Evolutionary conservation across 2,888 invertebrate genomes (phyloP), one percentile per base, ranked within the genome.

Genomic region (Lymantria monacha): DNA sequence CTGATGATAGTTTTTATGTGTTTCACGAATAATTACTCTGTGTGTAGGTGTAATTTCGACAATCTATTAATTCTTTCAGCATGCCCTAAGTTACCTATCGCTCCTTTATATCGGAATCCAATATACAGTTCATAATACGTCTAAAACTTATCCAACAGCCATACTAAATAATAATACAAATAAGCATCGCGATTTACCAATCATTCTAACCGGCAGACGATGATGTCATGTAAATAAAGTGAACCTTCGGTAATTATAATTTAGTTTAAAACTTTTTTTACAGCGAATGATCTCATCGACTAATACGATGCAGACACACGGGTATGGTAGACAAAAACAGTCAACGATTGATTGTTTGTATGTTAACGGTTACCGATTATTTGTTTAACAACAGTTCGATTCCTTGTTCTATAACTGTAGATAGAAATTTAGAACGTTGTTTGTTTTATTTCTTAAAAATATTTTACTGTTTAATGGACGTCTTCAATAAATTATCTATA

Each of bases 331-430:
- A 46, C 43, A 51, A 53, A 61, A 67, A 56, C 40, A 47, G 46
- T 58, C 53, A 63, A 68, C 53, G 49, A 54, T 33, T 50, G 41
- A 53, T 57, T 56, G 54, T 55, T 54, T 54, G 55, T 46, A 44
- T 53, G 54, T 57, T 50, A 65, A 66, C 66, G 54, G 61, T 65
- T 59, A 44, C 44, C 46, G 31, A 49, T 48, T 43, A 42, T 56
- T 57, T 63, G 46, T 44, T 51, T 51, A 45, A 42, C 42, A 43
- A 46, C 46, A 44, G 47, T 55, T 47, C n/a, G 8, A 42, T 59
- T 49, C 61, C 49, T 58, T 57, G 44, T 48, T 48, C 43, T 57
- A 47, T 10, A 31, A 44, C 33, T 22, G 31, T 30, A 37, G 38
- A 22, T 36, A 48, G 48, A 57, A 45, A 52, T 36, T 52, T 42